Evolutionary conservation across 2,113 vertebrate species (phyloP).

Genomic region (Lutjanus erythropterus): DNA sequence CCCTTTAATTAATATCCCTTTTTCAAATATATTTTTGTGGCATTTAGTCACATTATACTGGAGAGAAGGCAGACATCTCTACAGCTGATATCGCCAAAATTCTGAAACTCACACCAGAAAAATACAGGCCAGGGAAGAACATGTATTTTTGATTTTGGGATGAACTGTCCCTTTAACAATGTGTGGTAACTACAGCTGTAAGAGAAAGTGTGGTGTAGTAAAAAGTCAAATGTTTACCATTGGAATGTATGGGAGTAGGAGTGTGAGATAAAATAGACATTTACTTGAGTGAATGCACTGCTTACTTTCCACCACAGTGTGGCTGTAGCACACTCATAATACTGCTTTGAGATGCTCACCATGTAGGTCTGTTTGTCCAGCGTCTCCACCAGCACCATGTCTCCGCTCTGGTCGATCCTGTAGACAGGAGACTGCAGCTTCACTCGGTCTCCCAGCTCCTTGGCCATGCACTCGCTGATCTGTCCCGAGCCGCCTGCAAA

Average conservation of each 20-base stretch:
- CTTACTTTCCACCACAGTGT: background rate
- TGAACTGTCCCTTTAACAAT: too few relatives aligned
- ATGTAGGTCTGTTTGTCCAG: constrained; percentile 88
- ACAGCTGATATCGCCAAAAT: too few relatives aligned
- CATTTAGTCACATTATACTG: too few relatives aligned
- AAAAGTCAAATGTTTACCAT: background rate
- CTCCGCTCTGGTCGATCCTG: constrained; percentile 89
- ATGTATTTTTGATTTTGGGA: too few relatives aligned
- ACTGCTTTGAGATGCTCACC: constrained; percentile 74
- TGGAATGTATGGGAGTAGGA: background rate
- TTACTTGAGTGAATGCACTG: too few relatives aligned
- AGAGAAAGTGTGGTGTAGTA: background rate
- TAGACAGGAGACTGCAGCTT: constrained; percentile 90
- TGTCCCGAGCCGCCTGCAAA: constrained; percentile 94
- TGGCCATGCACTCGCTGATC: constrained; percentile 92
- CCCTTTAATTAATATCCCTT: too few relatives aligned
- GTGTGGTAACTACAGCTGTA: background rate
- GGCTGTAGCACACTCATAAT: background rate
- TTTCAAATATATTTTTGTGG: too few relatives aligned
- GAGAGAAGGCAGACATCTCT: too few relatives aligned
- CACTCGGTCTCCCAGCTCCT: constrained; percentile 88
- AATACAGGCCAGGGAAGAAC: too few relatives aligned
- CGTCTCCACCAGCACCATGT: constrained; percentile 90
- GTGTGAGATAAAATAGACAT: background rate
- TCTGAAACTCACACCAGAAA: too few relatives aligned